Conservation (phyloP, 2,797 vertebrate genomes). For the Threskiornis aethiopicus region DNA sequence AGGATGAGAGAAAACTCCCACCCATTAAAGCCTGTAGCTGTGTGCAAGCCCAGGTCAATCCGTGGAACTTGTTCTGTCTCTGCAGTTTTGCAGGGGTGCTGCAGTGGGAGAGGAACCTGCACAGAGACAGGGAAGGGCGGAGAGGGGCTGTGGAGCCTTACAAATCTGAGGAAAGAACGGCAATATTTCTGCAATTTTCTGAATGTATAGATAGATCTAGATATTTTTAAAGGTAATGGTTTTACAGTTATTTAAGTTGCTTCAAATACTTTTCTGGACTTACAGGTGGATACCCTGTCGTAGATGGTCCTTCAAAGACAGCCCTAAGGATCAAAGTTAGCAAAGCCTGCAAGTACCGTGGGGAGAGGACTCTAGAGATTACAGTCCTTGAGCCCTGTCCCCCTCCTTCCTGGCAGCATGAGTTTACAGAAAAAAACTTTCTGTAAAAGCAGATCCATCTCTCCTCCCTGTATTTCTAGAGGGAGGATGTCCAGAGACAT, state of each 20-base stretch:
- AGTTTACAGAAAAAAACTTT: not conserved
- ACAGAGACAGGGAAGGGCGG: too few relatives aligned
- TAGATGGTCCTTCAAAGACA: not conserved
- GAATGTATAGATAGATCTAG: not conserved
- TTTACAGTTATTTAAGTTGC: not conserved
- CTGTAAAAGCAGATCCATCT: not conserved
- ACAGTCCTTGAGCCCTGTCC: not conserved
- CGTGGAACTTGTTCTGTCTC: rapidly evolving
- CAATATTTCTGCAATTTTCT: not conserved
- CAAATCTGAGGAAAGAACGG: not conserved
- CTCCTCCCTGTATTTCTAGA: not conserved
- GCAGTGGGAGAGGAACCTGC: too few relatives aligned
- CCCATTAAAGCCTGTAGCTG: rapidly evolving
- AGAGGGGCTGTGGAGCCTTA: too few relatives aligned
- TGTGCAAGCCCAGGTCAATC: too few relatives aligned
- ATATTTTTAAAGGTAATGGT: not conserved
- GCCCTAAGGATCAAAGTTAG: not conserved
- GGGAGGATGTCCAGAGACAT: not conserved
- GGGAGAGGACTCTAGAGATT: not conserved
- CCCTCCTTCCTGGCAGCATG: not conserved
- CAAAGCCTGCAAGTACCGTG: not conserved
- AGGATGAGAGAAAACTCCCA: not conserved
- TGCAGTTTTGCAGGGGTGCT: not conserved
- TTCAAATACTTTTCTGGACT: not conserved
- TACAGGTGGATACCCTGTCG: not conserved